Percentiles rank a stretch among this genome's conserved stretches.
Evolutionary conservation across 2,113 vertebrate species (phyloP).

Genomic region (Saimiri boliviensis): DNA sequence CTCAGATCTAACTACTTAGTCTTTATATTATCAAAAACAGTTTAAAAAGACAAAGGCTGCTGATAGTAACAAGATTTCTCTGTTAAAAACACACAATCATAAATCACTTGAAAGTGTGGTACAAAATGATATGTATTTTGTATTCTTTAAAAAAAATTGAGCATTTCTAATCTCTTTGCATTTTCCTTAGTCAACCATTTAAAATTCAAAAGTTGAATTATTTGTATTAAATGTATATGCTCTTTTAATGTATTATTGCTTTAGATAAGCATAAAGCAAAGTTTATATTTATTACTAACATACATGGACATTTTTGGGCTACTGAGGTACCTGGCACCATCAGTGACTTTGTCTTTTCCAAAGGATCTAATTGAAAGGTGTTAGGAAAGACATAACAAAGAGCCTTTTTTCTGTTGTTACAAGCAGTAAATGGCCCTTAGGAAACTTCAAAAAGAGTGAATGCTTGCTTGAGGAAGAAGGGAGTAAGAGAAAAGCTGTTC

Average conservation of each 20-base stretch:
- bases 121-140: background rate
- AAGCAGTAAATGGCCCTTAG: conserved; percentile 43
- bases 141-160: background rate
- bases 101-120: background rate
- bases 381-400: conserved; percentile 19
- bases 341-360: conserved; percentile 41
- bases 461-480: conserved; percentile 52
- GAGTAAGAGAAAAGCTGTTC: conserved; percentile 41
- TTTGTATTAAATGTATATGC: background rate
- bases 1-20: background rate
- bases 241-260: background rate
- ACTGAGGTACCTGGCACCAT: background rate
- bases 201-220: background rate
- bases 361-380: conserved; percentile 16
- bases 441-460: conserved; percentile 26
- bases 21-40: conserved; percentile 36
- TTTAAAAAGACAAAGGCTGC: conserved; percentile 44
- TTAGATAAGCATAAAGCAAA: background rate
- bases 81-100: background rate
- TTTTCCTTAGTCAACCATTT: conserved; percentile 25
- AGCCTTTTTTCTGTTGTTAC: background rate
- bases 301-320: background rate
- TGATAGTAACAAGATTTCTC: background rate
- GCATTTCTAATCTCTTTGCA: background rate
- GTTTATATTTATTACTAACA: background rate